phyloP scores from a whole-genome alignment of 2,888 invertebrate species.

The Caenorhabditis parvicauda region DNA sequence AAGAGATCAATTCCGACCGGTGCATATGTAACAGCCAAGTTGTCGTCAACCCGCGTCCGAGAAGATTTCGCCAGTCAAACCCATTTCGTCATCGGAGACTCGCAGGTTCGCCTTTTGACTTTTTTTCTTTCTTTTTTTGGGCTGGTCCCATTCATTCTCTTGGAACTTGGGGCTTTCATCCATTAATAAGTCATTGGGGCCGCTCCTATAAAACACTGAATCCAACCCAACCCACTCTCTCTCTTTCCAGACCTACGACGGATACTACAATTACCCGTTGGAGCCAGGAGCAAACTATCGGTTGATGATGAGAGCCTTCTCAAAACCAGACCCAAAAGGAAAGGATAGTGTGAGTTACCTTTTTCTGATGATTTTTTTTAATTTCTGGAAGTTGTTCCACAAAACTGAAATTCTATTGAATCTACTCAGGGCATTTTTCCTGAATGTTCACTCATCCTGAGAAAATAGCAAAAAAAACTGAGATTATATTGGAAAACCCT shows the following conservation, averaged over 20 bases:
- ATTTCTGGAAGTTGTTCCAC: not conserved
- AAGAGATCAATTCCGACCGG: slow-evolving; percentile 15
- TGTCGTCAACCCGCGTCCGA: slow-evolving; percentile 45
- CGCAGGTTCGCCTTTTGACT: slow-evolving; percentile 34
- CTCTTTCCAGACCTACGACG: slow-evolving; percentile 51
- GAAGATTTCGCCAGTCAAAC: slow-evolving; percentile 34
- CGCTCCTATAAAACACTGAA: not conserved
- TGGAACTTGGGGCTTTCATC: not conserved
- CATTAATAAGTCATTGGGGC: not conserved
- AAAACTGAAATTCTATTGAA: not conserved
- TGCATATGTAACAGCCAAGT: slow-evolving; percentile 55
- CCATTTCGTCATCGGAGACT: slow-evolving; percentile 54
- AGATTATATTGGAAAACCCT: not conserved
- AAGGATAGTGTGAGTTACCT: slow-evolving; percentile 22
- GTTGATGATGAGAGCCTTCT: slow-evolving; percentile 58
- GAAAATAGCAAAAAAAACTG: not conserved
- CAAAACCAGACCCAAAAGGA: slow-evolving; percentile 32
- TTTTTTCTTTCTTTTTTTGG: not conserved
- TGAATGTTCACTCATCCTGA: not conserved
- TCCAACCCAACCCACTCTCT: not conserved
- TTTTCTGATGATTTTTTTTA: not conserved
- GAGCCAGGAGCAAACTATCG: slow-evolving; percentile 50
- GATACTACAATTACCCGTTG: slow-evolving; percentile 54
- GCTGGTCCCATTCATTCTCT: not conserved
- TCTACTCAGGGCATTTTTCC: not conserved